Base-by-base conservation (phyloP, 2,113 vertebrate genomes). In the Asarcornis scutulata region DNA sequence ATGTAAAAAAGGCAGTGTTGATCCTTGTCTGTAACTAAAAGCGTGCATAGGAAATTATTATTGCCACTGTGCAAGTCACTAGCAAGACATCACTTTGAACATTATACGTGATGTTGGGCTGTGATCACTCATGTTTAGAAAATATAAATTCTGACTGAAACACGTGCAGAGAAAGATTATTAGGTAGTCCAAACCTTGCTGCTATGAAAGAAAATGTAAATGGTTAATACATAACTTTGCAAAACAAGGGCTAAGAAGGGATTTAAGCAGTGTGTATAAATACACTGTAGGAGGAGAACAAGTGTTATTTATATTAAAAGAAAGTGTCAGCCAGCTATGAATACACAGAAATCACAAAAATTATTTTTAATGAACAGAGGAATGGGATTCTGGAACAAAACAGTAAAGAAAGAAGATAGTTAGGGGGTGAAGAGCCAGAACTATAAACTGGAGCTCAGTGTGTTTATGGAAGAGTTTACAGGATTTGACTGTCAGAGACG, bases 131-230 rank as follows among this genome's bases (percentile, higher is more conserved):
- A 26, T 8, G 20, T 44, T 87, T 75, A 79, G 53, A 58, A 72
- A 78, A 82, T 48, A 72, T 76, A 20, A 91, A 89, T 93, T 89
- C 50, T 91, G 74, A 79, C 48, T 78, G 84, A 83, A 80, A 89
- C 27, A 68, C 85, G 27, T 32, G 29, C 38, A 80, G 48, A 58
- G 52, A 53, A 89, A 83, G 64, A 23, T 74, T 56, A 40, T 40
- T 79, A 84, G 58, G 67, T 53, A 58, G 89, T 15, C 23, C 42
- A 60, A 76, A 91, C 18, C 15, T 82, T 73, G 66, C 38, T 76
- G 11, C 31, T 89, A 25, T 22, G 66, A 66, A 83, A 86, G 27
- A 50, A 74, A 86, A 79, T 31, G 11, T 18, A 91, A 91, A 82
- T 44, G 11, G 82, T 82, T 86, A 60, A 76, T 72, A 34, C 62